These are phyloP conservation scores for Pocillopora verrucosa DNA, from an alignment of 64 coral and sea anemone genomes.

Conservation along the genomic window DNA sequence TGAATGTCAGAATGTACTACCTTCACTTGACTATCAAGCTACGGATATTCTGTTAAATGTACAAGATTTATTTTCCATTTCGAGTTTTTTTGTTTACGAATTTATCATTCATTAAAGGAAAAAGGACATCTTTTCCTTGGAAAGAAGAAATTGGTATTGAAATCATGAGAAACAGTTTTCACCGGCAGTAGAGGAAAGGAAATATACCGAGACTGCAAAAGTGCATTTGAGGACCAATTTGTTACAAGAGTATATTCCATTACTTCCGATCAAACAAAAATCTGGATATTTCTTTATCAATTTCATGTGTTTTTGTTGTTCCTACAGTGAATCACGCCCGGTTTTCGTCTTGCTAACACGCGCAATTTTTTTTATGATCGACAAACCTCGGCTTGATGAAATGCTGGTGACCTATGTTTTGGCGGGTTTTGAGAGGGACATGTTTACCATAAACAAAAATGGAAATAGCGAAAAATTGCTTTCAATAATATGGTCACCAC, in stretches of 20 bases:
- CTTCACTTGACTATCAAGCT: neutral
- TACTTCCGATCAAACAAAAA: constrained; percentile 54
- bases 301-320: constrained; percentile 9
- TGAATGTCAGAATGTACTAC: neutral
- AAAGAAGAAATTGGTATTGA: neutral
- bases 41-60: neutral
- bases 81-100: neutral
- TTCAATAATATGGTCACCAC: neutral
- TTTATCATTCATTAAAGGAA: neutral
- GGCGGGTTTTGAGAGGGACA: neutral
- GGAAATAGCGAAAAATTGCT: constrained; percentile 30
- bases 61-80: neutral
- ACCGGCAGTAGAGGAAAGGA: neutral
- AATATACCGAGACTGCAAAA: constrained; percentile 5
- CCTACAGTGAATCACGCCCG: neutral
- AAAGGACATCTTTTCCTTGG: neutral
- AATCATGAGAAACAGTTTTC: neutral
- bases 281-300: constrained; percentile 47
- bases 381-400: neutral
- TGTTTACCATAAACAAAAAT: constrained; percentile 52
- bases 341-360: neutral
- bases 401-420: neutral
- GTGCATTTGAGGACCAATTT: constrained; percentile 34
- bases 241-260: constrained; percentile 29
- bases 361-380: neutral